These are phyloP conservation scores for Pterocles orientalis DNA, from an alignment of 2,113 vertebrate species.

Conservation along the genomic window DNA sequence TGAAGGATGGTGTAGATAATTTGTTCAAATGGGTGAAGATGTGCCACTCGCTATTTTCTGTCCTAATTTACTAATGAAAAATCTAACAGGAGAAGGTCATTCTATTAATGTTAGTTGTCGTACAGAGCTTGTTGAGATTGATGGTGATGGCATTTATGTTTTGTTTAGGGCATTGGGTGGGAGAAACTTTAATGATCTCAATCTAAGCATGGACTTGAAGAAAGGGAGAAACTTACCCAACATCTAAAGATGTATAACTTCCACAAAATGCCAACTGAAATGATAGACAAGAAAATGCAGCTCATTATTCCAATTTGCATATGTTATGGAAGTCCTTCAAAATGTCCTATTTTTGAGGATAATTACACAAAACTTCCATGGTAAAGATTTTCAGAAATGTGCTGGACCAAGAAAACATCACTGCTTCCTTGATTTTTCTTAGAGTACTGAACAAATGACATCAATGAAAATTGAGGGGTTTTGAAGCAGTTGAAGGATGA, in stretches of 20 bases:
- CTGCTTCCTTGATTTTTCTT: not conserved
- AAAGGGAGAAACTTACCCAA: not conserved
- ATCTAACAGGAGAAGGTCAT: slow-evolving; percentile 19
- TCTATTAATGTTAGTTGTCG: slow-evolving; percentile 27
- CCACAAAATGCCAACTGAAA: not conserved
- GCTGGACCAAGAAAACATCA: not conserved
- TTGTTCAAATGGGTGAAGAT: not conserved
- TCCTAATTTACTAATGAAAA: slow-evolving; percentile 42
- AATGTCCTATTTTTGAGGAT: not conserved
- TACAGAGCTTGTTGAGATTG: slow-evolving; percentile 12
- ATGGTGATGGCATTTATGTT: slow-evolving; percentile 39
- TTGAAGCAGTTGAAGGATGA: not conserved
- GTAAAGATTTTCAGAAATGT: not conserved
- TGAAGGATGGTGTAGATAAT: not conserved
- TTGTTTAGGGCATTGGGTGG: not conserved
- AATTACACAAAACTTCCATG: not conserved
- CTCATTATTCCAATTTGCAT: not conserved
- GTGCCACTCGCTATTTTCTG: not conserved
- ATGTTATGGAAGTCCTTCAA: not conserved
- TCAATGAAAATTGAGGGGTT: not conserved
- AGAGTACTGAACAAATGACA: not conserved
- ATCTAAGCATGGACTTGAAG: not conserved
- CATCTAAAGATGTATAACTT: not conserved
- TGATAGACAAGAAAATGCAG: not conserved
- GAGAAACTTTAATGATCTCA: not conserved